Evolutionary conservation across 2,797 vertebrate species (phyloP).

Genomic region (Eurystomus glaucurus): DNA sequence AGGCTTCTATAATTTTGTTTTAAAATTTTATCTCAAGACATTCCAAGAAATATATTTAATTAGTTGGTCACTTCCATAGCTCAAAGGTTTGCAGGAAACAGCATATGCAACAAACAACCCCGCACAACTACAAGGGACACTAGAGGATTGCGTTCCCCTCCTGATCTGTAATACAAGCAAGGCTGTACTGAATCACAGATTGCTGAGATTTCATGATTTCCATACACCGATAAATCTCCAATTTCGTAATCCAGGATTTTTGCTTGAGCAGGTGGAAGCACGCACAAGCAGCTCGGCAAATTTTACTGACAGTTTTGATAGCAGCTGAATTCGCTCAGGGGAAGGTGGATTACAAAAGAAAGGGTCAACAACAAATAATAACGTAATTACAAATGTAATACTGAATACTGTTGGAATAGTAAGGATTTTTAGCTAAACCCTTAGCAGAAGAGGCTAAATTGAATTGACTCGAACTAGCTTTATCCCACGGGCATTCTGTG

Average conservation of each 20-base stretch:
- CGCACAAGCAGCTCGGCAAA: background rate
- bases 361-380: background rate
- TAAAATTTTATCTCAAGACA: background rate
- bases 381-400: background rate
- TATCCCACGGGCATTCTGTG: background rate
- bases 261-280: background rate
- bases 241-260: background rate
- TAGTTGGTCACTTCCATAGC: background rate
- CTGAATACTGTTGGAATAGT: background rate
- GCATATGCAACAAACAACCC: background rate
- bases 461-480: constrained; percentile 16
- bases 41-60: background rate
- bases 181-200: background rate
- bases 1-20: background rate
- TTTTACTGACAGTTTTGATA: background rate
- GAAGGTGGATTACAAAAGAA: background rate
- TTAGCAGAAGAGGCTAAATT: background rate
- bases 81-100: background rate
- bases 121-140: background rate
- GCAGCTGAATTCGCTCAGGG: background rate
- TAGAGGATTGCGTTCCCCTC: background rate
- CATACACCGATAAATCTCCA: background rate
- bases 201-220: background rate
- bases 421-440: background rate
- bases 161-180: background rate